Evolutionary conservation across 64 coral and sea anemone genomes (phyloP), one percentile per base, ranked within the genome.

Genomic region (Montipora efflorescens): DNA sequence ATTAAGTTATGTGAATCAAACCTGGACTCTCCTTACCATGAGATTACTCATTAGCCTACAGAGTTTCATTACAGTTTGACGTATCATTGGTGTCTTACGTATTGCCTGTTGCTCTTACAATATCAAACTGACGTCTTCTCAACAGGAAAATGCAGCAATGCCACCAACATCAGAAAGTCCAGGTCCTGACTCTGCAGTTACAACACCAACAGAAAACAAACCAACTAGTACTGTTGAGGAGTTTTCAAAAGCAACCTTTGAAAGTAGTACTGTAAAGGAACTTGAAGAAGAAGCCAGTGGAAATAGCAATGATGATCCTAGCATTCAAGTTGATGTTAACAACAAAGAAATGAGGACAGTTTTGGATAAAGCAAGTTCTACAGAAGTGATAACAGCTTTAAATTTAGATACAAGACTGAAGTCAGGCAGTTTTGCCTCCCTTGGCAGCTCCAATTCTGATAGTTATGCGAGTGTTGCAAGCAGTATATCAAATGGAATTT

Each of bases 331-430:
- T 11, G 98, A 99, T 92, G 83, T 57, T 58, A 89, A 96, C 28
- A 96, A 95, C 14, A 92, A 96, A 47, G 98, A 99, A 75, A 99
- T 99, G 98, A 99, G 89, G 46, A 81, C 92, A 84, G 90, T 99
- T 55, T 94, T 99, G 61, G 98, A 88, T 16, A 96, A 92, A 94
- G 89, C 92, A 46, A 99, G 87, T 80, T 99, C 87, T 77, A 99
- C 98, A 76, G 95, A 99, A 88, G 95, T 99, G 51, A 91, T 99
- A 51, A 80, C 89, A 19, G 74, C 95, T 7, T 80, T 99, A 61
- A 76, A 62, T 72, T 81, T 99, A 89, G 96, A 97, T 75, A 87
- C 96, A 4, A 93, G 93, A 69, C 79, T 94, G 0, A 97, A 97
- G 74, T 97, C 92, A 2, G 88, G 84, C 9, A 95, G 93, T 47